Conservation (phyloP, 2,113 vertebrate genomes). For the Oophaga pumilio region DNA sequence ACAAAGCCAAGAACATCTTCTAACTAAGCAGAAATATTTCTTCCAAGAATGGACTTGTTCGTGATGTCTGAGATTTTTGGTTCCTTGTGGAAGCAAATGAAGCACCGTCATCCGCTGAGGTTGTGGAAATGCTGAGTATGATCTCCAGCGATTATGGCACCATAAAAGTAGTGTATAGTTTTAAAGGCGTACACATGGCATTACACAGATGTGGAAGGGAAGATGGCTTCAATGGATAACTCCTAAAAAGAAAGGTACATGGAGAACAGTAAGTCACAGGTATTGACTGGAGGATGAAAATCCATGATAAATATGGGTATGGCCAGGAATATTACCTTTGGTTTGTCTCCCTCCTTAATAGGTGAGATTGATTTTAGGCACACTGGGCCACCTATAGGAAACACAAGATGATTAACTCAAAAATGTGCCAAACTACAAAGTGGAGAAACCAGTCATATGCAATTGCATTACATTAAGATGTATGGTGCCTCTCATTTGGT, state of each 20-base stretch:
- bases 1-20: background rate
- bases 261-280: background rate
- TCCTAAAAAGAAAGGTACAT: constrained; percentile 37
- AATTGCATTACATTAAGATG: background rate
- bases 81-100: background rate
- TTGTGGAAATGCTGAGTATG: constrained; percentile 17
- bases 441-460: background rate
- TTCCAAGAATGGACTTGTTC: no score
- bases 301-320: background rate
- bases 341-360: constrained; percentile 37
- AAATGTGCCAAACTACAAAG: background rate
- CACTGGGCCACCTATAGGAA: constrained; percentile 48
- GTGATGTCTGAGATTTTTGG: constrained; percentile 9
- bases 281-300: background rate
- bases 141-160: constrained; percentile 18
- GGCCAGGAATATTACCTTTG: constrained; percentile 40
- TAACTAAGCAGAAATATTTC: background rate
- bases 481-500: background rate
- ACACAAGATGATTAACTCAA: background rate
- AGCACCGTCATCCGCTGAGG: constrained; percentile 27
- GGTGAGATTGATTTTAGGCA: constrained; percentile 54
- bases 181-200: background rate
- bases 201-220: constrained; percentile 54
- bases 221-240: constrained; percentile 28
- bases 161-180: background rate